These are phyloP conservation scores for Natator depressus DNA, from an alignment of 2,113 vertebrate genomes.

Conservation along the genomic window DNA sequence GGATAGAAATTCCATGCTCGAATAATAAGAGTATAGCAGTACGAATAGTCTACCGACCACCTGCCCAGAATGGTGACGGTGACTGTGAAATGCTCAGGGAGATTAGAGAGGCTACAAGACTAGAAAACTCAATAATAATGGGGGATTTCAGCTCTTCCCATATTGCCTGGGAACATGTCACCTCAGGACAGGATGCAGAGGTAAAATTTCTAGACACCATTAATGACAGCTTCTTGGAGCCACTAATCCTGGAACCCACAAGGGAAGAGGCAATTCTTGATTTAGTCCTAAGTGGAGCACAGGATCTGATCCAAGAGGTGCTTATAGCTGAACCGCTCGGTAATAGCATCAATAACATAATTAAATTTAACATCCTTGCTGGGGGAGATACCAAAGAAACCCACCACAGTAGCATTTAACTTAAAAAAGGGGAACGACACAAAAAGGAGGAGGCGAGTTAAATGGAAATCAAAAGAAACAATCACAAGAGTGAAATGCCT, in stretches of 20 bases:
- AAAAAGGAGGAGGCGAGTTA: neutral
- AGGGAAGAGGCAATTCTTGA: neutral
- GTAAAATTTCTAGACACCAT: neutral
- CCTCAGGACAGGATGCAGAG: neutral
- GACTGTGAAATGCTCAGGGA: too few species aligned
- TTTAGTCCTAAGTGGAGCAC: neutral
- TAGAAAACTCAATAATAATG: neutral
- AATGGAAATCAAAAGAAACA: neutral
- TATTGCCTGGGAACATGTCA: neutral
- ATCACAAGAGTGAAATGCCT: neutral
- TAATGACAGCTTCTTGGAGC: neutral
- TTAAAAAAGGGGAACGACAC: neutral
- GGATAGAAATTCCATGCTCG: too few species aligned
- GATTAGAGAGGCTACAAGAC: neutral
- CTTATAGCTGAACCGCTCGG: neutral
- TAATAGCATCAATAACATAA: too few species aligned
- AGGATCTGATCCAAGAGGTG: neutral
- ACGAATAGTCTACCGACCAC: too few species aligned
- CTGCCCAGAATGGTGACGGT: too few species aligned
- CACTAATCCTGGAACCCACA: neutral
- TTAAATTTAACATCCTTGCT: too few species aligned
- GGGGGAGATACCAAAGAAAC: neutral
- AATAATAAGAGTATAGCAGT: too few species aligned
- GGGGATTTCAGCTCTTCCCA: neutral
- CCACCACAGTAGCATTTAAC: neutral